Percentiles rank a stretch among this genome's conserved stretches.
phyloP scores from a whole-genome alignment of 2,888 invertebrate species.

The Ernsta delagoae region DNA sequence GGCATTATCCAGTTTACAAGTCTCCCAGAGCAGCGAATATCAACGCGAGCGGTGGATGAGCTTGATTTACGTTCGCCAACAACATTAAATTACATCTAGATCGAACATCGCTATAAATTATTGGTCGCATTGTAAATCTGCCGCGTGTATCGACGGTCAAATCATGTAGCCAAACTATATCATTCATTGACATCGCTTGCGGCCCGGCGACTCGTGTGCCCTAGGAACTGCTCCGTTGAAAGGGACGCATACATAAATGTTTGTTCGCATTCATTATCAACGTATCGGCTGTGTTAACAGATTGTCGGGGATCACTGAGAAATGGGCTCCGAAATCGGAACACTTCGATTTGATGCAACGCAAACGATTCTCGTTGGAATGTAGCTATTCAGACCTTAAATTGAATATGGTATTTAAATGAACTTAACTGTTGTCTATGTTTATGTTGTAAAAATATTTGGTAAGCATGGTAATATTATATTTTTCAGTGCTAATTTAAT shows the following conservation, averaged over 20 bases:
- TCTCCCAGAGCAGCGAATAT: conserved; percentile 63
- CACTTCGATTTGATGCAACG: conserved; percentile 27
- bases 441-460: no score
- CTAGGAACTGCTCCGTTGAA: conserved; percentile 26
- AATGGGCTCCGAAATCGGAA: conserved; percentile 33
- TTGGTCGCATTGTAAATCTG: conserved; percentile 80
- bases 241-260: conserved; percentile 32
- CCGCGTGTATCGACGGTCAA: conserved; percentile 77
- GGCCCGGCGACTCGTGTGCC: conserved; percentile 39
- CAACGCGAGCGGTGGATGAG: conserved; percentile 67
- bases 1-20: conserved; percentile 68
- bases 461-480: no score
- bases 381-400: not conserved
- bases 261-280: conserved; percentile 31
- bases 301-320: conserved; percentile 38
- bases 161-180: conserved; percentile 74
- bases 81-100: conserved; percentile 84
- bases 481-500: no score
- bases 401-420: no score
- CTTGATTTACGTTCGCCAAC: conserved; percentile 79
- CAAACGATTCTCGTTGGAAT: conserved; percentile 26
- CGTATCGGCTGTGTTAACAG: conserved; percentile 37
- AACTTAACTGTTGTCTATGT: no score
- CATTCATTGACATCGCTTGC: conserved; percentile 62
- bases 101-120: conserved; percentile 82